phyloP scores from a whole-genome alignment of 2,888 invertebrate genomes.

The Euclidia mi region DNA sequence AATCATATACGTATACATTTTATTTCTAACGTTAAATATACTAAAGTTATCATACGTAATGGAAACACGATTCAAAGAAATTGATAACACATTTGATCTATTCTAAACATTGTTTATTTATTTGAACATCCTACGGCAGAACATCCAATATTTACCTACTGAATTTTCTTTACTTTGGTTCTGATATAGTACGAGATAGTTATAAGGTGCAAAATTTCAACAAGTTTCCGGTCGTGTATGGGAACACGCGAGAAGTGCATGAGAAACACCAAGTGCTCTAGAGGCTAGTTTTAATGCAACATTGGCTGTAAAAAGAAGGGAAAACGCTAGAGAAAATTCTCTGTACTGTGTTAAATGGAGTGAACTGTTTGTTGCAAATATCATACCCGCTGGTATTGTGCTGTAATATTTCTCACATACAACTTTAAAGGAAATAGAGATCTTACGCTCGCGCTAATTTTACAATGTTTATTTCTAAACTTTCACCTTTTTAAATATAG shows the following conservation, averaged over 20 bases:
- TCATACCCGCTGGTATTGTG: background rate
- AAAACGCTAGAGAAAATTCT: background rate
- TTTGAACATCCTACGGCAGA: no score
- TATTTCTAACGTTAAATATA: no score
- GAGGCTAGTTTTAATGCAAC: constrained; percentile 33
- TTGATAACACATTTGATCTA: no score
- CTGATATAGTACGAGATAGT: background rate
- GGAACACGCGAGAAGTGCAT: constrained; percentile 5
- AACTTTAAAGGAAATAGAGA: no score
- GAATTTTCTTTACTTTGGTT: constrained; percentile 5
- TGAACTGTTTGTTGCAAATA: constrained; percentile 3
- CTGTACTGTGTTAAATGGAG: background rate
- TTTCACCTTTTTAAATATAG: no score
- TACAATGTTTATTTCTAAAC: no score
- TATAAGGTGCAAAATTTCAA: constrained; percentile 5
- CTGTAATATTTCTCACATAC: no score
- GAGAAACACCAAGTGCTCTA: constrained; percentile 26
- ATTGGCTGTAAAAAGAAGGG: constrained; percentile 28
- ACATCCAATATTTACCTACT: background rate
- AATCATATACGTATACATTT: no score
- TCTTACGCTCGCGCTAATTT: no score
- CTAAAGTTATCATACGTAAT: no score
- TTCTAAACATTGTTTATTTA: no score
- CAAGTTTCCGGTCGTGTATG: constrained; percentile 6
- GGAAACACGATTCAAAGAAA: no score